These are phyloP conservation scores for Helleia helle DNA, from an alignment of 2,888 invertebrate genomes.

Conservation along the genomic window DNA sequence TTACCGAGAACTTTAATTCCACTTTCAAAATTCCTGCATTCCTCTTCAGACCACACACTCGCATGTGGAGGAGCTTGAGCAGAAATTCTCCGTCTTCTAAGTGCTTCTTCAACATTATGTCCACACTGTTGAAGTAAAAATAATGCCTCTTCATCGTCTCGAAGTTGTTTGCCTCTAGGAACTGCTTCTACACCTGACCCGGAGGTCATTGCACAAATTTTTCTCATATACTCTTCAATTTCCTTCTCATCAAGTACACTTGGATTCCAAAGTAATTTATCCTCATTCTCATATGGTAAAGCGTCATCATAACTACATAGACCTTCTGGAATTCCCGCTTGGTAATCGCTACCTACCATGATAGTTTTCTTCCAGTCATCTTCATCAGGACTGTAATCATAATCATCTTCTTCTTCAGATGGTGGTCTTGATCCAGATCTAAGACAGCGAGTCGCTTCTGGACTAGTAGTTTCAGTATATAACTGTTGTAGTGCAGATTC, in stretches of 20 bases:
- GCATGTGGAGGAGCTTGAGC: slow-evolving; percentile 80
- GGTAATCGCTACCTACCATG: slow-evolving; percentile 95
- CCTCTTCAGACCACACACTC: slow-evolving; percentile 96
- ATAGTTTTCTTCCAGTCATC: slow-evolving; percentile 95
- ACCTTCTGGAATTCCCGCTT: slow-evolving; percentile 94
- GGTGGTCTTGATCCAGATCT: slow-evolving; percentile 81
- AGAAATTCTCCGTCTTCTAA: slow-evolving; percentile 84
- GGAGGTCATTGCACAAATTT: slow-evolving; percentile 66
- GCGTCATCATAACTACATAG: slow-evolving; percentile 94
- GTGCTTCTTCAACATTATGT: slow-evolving; percentile 94
- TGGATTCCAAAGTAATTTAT: slow-evolving; percentile 95
- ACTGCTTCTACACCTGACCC: slow-evolving; percentile 67
- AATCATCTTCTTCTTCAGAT: slow-evolving; percentile 88
- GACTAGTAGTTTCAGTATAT: slow-evolving; percentile 50
- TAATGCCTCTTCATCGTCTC: slow-evolving; percentile 93
- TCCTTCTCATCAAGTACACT: slow-evolving; percentile 79
- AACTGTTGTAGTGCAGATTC: slow-evolving; percentile 65
- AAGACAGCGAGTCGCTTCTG: slow-evolving; percentile 60
- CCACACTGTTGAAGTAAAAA: slow-evolving; percentile 94
- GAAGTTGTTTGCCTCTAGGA: slow-evolving; percentile 82
- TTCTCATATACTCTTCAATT: slow-evolving; percentile 87
- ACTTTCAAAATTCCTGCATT: slow-evolving; percentile 96
- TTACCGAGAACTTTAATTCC: slow-evolving; percentile 95
- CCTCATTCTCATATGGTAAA: slow-evolving; percentile 95
- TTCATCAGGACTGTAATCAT: slow-evolving; percentile 87